Evolutionary conservation across 2,797 vertebrate species (phyloP).

Genomic region (Sciaenops ocellatus): DNA sequence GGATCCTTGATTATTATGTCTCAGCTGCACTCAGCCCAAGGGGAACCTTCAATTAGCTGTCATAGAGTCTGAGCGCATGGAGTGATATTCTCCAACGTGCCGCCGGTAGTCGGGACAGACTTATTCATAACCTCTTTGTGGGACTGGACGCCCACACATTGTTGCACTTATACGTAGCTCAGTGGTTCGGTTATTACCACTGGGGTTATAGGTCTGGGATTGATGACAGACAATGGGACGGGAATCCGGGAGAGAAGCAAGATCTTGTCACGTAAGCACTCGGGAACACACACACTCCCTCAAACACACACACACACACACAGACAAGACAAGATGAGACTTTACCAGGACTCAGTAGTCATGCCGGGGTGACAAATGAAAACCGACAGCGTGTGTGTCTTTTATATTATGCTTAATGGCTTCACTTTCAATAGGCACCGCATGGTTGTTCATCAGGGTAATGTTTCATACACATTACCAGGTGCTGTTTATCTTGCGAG

Average conservation of each 20-base stretch:
- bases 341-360: slow-evolving; percentile 62
- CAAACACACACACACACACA: slow-evolving; percentile 23
- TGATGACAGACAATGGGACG: slow-evolving; percentile 68
- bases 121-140: slow-evolving; percentile 76
- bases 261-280: slow-evolving; percentile 7
- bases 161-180: slow-evolving; percentile 65
- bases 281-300: slow-evolving; percentile 6
- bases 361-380: slow-evolving; percentile 78
- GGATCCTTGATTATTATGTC: slow-evolving; percentile 88
- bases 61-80: slow-evolving; percentile 60
- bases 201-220: slow-evolving; percentile 65
- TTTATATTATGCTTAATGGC: slow-evolving; percentile 84
- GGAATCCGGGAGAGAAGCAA: slow-evolving; percentile 44
- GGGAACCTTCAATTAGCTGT: slow-evolving; percentile 84
- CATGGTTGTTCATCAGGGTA: slow-evolving; percentile 78
- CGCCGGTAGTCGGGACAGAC: slow-evolving; percentile 68
- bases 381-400: slow-evolving; percentile 81
- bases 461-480: slow-evolving; percentile 78
- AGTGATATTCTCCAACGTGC: slow-evolving; percentile 74
- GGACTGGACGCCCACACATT: slow-evolving; percentile 78
- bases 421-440: slow-evolving; percentile 72
- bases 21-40: slow-evolving; percentile 75
- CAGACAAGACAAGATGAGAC: slow-evolving; percentile 53
- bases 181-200: slow-evolving; percentile 68
- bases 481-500: slow-evolving; percentile 72